These are phyloP conservation scores for Callospermophilus lateralis DNA, from an alignment of 2,113 vertebrate genomes.

Conservation along the genomic window DNA sequence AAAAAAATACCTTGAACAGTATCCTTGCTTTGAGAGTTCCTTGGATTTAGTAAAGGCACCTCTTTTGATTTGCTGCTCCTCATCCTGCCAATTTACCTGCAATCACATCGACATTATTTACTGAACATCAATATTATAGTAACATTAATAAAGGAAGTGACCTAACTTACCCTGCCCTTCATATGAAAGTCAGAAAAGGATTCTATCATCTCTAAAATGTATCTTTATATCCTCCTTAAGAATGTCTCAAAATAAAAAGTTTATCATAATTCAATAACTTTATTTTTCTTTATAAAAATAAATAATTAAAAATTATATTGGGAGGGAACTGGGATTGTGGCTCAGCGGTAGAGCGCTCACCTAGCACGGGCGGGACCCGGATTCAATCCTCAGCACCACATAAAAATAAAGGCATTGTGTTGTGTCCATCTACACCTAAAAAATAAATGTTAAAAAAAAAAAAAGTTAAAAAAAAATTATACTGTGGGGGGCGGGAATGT, in stretches of 20 bases:
- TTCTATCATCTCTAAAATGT: constrained; percentile 52
- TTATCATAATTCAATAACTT: constrained; percentile 5
- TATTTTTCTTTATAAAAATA: constrained; percentile 41
- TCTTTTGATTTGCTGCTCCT: constrained; percentile 91
- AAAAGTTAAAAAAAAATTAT: too few species aligned
- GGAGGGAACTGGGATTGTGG: too few species aligned
- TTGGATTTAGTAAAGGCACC: constrained; percentile 86
- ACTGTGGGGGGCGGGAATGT: too few species aligned
- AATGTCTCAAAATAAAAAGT: neutral
- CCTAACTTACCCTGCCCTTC: neutral
- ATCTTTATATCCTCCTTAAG: neutral
- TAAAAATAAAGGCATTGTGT: too few species aligned
- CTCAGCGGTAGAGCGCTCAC: too few species aligned
- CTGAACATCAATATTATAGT: neutral
- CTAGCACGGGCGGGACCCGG: too few species aligned
- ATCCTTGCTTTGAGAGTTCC: constrained; percentile 86
- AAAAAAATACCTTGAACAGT: constrained; percentile 88
- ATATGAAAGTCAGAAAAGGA: constrained; percentile 27
- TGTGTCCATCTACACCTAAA: too few species aligned
- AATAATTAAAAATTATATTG: constrained; percentile 6
- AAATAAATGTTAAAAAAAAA: too few species aligned
- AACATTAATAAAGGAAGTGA: constrained; percentile 17
- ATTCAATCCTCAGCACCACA: too few species aligned
- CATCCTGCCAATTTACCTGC: constrained; percentile 92
- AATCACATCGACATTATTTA: constrained; percentile 55